Base-by-base conservation (phyloP, 2,888 invertebrate genomes). In the Drosophila mayaguana region DNA sequence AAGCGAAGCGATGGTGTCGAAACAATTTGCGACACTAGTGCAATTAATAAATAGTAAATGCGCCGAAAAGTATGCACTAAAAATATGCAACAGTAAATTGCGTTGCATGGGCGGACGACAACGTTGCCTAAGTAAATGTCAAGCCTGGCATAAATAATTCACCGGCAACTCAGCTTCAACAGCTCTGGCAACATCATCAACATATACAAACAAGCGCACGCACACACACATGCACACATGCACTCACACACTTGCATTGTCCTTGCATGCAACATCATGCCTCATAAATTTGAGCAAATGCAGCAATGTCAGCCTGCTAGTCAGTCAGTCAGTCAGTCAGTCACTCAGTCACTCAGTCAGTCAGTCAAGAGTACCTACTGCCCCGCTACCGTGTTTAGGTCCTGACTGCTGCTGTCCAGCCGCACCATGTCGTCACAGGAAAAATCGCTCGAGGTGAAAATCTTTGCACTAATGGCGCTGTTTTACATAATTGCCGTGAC, bases 401-500 rank as follows among this genome's bases (percentile, higher is more conserved):
- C 68, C 40, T 12, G 20, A 48, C 48, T 40, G 48, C 20, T 51
- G 38, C 46, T 38, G 64, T 53, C 63, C 72, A 51, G 20, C 66
- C 57, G 66, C 16, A 6, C 22, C n/a, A n/a, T 38, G 63, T 59
- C 64, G 63, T 54, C 59, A 42, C 71, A 60, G 78, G 75, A 82
- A 64, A 74, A 83, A 75, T 81, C 69, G 89, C 86, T 88, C 79
- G 89, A 89, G 89, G 86, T 89, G 88, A 87, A 87, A 87, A 87
- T 89, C 86, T 87, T 83, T 81, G 85, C 86, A 87, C 86, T 87
- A 87, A 87, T 87, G 89, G 86, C 86, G 80, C 83, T 88, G 88
- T 89, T 89, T 84, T 89, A 83, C 86, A 88, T 87, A 87, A 89
- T 87, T 89, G 89, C 85, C 86, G 83, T 88, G 86, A 89, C 86